These are phyloP conservation scores for Notiomystis cincta DNA, from an alignment of 2,113 vertebrate genomes.

Conservation along the genomic window DNA sequence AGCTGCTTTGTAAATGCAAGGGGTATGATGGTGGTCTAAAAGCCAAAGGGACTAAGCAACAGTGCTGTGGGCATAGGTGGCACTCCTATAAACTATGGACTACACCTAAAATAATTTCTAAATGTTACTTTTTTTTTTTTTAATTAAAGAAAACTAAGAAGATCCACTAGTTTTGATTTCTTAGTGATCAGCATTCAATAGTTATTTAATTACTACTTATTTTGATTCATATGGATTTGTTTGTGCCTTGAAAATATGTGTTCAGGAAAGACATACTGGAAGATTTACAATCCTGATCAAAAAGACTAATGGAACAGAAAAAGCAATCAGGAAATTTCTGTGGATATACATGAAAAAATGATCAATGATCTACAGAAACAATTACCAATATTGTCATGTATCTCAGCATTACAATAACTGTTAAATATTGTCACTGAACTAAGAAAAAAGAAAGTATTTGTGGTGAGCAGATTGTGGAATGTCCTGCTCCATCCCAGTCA, in stretches of 20 bases:
- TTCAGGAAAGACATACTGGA: constrained; percentile 2
- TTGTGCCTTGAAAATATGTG: background rate
- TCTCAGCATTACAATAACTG: background rate
- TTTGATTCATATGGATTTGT: background rate
- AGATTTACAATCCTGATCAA: constrained; percentile 57
- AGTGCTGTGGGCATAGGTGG: background rate
- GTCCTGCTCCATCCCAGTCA: background rate
- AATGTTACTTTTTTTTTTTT: background rate
- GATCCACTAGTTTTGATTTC: constrained; percentile 28
- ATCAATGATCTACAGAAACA: constrained; percentile 32
- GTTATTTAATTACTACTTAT: background rate
- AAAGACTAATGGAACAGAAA: constrained; percentile 64
- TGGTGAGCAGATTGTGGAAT: background rate
- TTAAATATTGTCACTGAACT: background rate
- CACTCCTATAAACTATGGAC: background rate
- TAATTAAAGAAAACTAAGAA: background rate
- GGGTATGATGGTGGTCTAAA: background rate
- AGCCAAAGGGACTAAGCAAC: background rate
- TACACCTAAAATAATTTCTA: background rate
- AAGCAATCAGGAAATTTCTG: constrained; percentile 61
- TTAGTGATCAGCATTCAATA: constrained; percentile 4
- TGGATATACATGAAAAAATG: constrained; percentile 57
- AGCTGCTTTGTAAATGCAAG: background rate
- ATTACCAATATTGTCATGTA: background rate
- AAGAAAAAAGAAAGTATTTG: background rate